A percentile compares a stretch with the other conserved stretches of the same genome.
Conservation (phyloP, 1,140 invertebrate species). For the Metopolophium dirhodum region DNA sequence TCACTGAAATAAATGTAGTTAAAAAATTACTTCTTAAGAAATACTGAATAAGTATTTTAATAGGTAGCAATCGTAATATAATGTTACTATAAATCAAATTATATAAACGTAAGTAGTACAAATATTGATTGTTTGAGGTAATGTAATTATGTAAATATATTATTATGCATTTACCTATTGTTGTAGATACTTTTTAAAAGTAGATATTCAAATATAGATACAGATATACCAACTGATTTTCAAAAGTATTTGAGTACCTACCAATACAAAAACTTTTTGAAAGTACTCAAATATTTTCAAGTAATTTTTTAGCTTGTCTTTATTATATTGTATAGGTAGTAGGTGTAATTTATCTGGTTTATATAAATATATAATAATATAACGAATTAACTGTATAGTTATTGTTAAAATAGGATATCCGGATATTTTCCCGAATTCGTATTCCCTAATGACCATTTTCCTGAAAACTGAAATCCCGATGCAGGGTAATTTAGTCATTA, state of each 20-base stretch:
- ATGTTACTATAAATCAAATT: not conserved
- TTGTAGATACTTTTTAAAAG: not conserved
- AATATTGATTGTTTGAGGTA: not conserved
- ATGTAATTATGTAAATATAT: not conserved
- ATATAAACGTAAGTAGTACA: not conserved
- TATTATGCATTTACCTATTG: not conserved
- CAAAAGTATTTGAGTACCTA: not conserved
- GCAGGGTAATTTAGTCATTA: not conserved
- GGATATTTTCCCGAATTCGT: too few relatives aligned
- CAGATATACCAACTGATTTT: not conserved
- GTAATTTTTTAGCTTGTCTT: not conserved
- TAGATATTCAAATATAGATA: too few relatives aligned
- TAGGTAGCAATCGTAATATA: not conserved
- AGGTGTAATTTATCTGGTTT: too few relatives aligned
- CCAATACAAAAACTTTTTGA: not conserved
- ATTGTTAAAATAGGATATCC: too few relatives aligned
- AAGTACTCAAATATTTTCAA: too few relatives aligned
- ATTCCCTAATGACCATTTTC: too few relatives aligned
- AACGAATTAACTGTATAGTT: too few relatives aligned
- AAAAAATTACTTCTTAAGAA: not conserved
- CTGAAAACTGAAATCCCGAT: too few relatives aligned
- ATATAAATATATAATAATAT: too few relatives aligned
- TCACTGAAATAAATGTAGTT: not conserved
- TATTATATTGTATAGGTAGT: too few relatives aligned
- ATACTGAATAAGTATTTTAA: not conserved